Percentiles rank a stretch among this genome's conserved stretches.
phyloP scores from a whole-genome alignment of 2,797 vertebrate genomes.

The Anguilla megastoma region DNA sequence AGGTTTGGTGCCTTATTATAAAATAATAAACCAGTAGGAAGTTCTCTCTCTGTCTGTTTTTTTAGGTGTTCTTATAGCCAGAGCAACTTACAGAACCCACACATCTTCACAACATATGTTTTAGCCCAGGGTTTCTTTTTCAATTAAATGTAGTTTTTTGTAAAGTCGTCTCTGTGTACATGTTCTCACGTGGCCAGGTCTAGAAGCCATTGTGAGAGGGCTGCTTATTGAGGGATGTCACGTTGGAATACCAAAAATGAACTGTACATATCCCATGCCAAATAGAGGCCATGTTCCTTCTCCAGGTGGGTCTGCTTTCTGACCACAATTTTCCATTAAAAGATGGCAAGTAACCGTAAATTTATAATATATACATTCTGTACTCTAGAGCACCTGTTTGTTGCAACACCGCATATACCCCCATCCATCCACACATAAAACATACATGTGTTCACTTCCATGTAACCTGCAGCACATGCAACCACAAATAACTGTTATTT shows the following conservation, averaged over 20 bases:
- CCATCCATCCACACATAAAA: not conserved
- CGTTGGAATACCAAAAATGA: not conserved
- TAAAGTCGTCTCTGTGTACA: not conserved
- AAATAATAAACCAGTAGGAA: conserved; percentile 84
- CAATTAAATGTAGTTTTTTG: not conserved
- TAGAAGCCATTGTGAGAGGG: not conserved
- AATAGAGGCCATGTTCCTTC: no score
- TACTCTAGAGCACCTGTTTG: not conserved
- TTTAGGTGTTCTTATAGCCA: not conserved
- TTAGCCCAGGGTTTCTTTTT: not conserved
- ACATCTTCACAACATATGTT: not conserved
- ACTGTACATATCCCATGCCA: not conserved
- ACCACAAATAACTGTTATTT: not conserved
- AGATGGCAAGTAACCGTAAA: not conserved
- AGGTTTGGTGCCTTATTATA: conserved; percentile 79
- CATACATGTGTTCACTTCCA: not conserved
- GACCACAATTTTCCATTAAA: not conserved
- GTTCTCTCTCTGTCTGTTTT: not conserved
- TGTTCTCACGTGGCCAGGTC: not conserved
- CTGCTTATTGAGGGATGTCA: not conserved
- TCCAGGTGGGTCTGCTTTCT: no score
- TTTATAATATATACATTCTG: not conserved
- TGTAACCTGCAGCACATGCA: not conserved
- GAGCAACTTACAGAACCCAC: not conserved
- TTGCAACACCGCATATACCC: not conserved